Conservation (phyloP, 2,113 vertebrate species). For the Jacana jacana region DNA sequence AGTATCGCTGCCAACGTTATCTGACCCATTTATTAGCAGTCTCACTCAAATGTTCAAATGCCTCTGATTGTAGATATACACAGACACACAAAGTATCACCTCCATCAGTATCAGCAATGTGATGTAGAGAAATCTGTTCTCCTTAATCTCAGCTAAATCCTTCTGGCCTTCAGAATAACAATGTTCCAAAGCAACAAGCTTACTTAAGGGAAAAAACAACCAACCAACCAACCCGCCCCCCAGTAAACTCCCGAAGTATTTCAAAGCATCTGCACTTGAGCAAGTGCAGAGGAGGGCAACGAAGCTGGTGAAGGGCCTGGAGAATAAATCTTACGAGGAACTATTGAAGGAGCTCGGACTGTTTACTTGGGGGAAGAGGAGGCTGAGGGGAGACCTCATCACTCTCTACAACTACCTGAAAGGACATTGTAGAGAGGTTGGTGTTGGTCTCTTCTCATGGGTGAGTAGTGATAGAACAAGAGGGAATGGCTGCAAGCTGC, state of each 20-base stretch:
- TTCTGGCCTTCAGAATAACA: not conserved
- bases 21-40: not conserved
- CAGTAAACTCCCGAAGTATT: not conserved
- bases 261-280: not conserved
- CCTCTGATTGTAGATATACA: not conserved
- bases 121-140: not conserved
- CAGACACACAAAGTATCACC: not conserved
- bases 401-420: too few species aligned
- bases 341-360: too few species aligned
- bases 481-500: too few species aligned
- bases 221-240: too few species aligned
- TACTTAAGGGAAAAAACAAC: not conserved
- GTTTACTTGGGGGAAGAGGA: too few species aligned
- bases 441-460: too few species aligned
- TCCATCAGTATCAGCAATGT: not conserved
- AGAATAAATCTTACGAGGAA: too few species aligned
- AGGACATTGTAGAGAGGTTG: too few species aligned
- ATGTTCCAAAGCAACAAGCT: not conserved
- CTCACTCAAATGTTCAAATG: not conserved
- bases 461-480: too few species aligned
- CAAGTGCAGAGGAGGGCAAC: too few species aligned
- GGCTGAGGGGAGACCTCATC: too few species aligned
- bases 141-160: not conserved
- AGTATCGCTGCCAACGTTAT: not conserved
- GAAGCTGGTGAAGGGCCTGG: too few species aligned